phyloP scores from a whole-genome alignment of 2,888 invertebrate genomes.

The Plagiodera versicolora region DNA sequence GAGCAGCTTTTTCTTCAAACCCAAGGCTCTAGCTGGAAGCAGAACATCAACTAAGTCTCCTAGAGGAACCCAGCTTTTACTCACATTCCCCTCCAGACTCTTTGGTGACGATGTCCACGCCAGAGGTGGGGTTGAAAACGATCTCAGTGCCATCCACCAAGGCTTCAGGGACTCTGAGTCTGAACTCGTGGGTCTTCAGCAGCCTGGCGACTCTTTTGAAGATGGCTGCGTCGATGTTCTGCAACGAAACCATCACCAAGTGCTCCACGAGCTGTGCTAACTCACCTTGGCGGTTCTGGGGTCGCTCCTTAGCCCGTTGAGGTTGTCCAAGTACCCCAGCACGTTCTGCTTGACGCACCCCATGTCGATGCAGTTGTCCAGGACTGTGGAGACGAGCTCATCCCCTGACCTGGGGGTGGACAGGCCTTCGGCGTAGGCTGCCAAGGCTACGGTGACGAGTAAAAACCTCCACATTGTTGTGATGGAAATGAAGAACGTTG shows the following conservation, averaged over 20 bases:
- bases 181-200: constrained; percentile 74
- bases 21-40: constrained; percentile 70
- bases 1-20: constrained; percentile 80
- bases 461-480: constrained; percentile 47
- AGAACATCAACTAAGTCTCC: background rate
- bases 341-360: constrained; percentile 77
- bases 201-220: constrained; percentile 72
- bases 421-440: constrained; percentile 27
- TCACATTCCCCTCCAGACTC: constrained; percentile 46
- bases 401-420: constrained; percentile 57
- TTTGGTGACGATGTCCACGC: constrained; percentile 63
- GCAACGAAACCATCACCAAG: constrained; percentile 44
- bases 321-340: constrained; percentile 72
- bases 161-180: constrained; percentile 71
- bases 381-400: constrained; percentile 69
- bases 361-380: constrained; percentile 75
- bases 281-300: constrained; percentile 59
- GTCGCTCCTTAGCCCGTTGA: constrained; percentile 65
- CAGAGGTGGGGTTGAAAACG: constrained; percentile 67
- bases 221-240: constrained; percentile 74
- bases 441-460: constrained; percentile 58
- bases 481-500: constrained; percentile 34
- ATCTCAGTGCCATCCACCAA: constrained; percentile 69
- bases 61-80: background rate
- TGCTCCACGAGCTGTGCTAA: background rate